A percentile compares a stretch with the other conserved stretches of the same genome.
Conservation (phyloP, 2,113 vertebrate genomes). For the Herpailurus yagouaroundi region DNA sequence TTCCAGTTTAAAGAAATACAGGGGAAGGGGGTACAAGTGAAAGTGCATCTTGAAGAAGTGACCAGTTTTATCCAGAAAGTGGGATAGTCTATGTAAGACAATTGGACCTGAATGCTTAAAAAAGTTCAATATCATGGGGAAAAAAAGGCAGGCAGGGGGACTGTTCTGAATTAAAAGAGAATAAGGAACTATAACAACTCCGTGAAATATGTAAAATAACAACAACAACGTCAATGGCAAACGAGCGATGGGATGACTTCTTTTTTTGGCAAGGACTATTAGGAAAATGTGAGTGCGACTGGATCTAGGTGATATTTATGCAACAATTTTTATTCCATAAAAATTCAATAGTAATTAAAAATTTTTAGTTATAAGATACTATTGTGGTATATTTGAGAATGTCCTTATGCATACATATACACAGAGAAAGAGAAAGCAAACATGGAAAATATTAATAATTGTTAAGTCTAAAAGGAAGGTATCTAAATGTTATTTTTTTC, state of each 20-base stretch:
- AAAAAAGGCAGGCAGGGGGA: not conserved
- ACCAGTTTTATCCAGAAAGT: not conserved
- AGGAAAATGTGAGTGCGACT: not conserved
- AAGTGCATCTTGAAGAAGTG: not conserved
- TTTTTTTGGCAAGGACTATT: not conserved
- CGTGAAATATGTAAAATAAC: not conserved
- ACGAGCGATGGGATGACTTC: not conserved
- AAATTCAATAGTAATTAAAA: not conserved
- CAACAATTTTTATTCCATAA: not conserved
- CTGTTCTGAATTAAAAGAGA: not conserved
- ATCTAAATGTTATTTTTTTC: not conserved
- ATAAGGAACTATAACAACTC: not conserved
- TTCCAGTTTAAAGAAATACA: not conserved
- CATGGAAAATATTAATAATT: not conserved
- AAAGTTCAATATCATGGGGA: not conserved
- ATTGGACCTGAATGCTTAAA: not conserved
- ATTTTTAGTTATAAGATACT: not conserved
- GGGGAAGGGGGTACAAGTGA: not conserved
- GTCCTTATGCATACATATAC: not conserved
- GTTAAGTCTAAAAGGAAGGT: not conserved
- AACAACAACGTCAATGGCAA: not conserved
- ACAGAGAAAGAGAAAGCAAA: not conserved
- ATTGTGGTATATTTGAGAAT: not conserved
- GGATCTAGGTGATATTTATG: not conserved
- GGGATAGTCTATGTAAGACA: not conserved